Evolutionary conservation across 2,113 vertebrate genomes (phyloP).

Genomic region (Vulpes ferrilata): DNA sequence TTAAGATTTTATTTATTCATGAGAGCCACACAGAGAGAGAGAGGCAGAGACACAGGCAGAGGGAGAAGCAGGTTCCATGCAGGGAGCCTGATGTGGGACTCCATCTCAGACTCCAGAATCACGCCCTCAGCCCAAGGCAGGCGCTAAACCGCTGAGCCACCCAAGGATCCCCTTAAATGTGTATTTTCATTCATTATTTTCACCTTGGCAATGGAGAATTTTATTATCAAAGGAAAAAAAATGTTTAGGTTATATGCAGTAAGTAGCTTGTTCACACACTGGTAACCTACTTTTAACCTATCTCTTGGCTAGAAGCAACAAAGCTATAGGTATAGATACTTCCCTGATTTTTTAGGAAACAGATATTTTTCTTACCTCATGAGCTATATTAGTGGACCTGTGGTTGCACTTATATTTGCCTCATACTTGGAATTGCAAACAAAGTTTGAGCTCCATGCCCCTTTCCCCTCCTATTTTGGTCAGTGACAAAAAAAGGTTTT

Average conservation of each 20-base stretch:
- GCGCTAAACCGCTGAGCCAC: no score
- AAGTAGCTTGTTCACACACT: not conserved
- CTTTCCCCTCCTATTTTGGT: not conserved
- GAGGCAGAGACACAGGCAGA: no score
- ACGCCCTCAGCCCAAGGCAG: no score
- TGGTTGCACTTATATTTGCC: not conserved
- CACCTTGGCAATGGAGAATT: not conserved
- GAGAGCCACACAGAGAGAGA: no score
- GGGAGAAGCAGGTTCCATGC: no score
- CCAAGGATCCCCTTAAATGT: not conserved
- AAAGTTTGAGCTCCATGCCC: not conserved
- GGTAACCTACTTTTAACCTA: conserved; percentile 23
- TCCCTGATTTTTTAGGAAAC: conserved; percentile 3
- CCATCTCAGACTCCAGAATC: no score
- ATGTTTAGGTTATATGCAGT: not conserved
- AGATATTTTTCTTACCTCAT: not conserved
- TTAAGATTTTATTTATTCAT: no score
- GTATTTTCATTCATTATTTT: not conserved
- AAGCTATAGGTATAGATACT: not conserved
- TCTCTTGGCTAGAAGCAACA: not conserved
- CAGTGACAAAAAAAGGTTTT: not conserved
- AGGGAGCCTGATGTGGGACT: no score
- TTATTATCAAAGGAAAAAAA: not conserved
- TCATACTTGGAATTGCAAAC: not conserved
- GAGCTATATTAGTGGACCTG: not conserved